Evolutionary conservation across 1,140 invertebrate species (phyloP).

Genomic region (Glomeris maerens): DNA sequence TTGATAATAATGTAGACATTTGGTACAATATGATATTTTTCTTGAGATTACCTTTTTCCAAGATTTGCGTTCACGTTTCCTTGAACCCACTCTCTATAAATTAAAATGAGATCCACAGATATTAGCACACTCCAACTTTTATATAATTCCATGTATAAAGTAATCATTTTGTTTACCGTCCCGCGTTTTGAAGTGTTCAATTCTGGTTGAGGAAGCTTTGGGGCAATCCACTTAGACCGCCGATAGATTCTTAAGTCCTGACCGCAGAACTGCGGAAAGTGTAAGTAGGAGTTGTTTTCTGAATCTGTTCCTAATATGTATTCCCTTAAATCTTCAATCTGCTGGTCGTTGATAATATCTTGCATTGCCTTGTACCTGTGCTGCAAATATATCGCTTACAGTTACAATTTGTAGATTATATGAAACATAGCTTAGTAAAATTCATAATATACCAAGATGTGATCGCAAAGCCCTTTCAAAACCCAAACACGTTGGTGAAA

Average conservation of each 20-base stretch:
- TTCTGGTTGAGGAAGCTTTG: neutral
- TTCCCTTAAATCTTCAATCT: conserved; percentile 28
- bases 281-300: conserved; percentile 40
- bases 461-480: conserved; percentile 44
- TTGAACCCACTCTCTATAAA: no score
- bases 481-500: conserved; percentile 43
- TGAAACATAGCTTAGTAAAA: neutral
- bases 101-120: neutral
- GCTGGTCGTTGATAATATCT: conserved; percentile 30
- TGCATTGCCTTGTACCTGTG: conserved; percentile 32
- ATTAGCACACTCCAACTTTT: neutral
- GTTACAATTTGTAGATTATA: no score
- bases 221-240: conserved; percentile 23
- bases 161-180: neutral
- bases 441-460: conserved; percentile 34
- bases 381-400: conserved; percentile 21
- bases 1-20: no score
- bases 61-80: no score
- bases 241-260: conserved; percentile 41
- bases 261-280: conserved; percentile 44
- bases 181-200: neutral
- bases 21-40: no score
- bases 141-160: neutral
- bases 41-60: no score
- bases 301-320: conserved; percentile 38